Conservation (phyloP, 2,888 invertebrate species). For the Cremastobaeus sp. region DNA sequence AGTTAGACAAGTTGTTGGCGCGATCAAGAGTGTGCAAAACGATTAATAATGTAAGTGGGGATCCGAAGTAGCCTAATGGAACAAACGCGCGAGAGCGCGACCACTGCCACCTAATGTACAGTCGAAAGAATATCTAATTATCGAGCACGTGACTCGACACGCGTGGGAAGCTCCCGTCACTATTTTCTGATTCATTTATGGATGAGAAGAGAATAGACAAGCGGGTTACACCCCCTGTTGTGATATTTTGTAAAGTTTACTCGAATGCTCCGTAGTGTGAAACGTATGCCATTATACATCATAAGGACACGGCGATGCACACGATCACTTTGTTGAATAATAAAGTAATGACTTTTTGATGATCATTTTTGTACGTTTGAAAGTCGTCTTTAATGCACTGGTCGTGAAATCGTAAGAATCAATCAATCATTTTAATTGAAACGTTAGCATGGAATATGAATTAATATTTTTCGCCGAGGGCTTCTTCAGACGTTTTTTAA, state of each 20-base stretch:
- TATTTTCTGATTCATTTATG: conserved; percentile 76
- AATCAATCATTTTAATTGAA: not conserved
- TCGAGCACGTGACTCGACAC: conserved; percentile 77
- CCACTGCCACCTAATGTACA: conserved; percentile 66
- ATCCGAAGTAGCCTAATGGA: conserved; percentile 66
- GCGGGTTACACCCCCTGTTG: conserved; percentile 71
- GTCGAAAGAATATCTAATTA: conserved; percentile 78
- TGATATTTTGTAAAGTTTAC: conserved; percentile 77
- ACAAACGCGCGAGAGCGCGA: conserved; percentile 62
- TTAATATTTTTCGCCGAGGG: too few species aligned
- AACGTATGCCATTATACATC: conserved; percentile 75
- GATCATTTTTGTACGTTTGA: conserved; percentile 8
- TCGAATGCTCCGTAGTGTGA: conserved; percentile 71
- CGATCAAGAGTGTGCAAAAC: conserved; percentile 63
- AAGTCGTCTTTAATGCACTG: not conserved
- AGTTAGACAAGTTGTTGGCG: conserved; percentile 72
- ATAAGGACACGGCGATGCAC: conserved; percentile 35
- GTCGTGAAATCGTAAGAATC: not conserved
- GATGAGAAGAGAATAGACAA: conserved; percentile 63
- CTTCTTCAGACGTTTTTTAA: too few species aligned
- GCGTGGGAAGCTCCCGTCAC: conserved; percentile 76
- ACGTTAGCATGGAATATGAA: too few species aligned
- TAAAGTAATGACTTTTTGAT: conserved; percentile 55
- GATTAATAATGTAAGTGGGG: conserved; percentile 54
- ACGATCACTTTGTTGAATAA: conserved; percentile 36